Evolutionary conservation across 2,797 vertebrate genomes (phyloP).

Genomic region (Numenius phaeopus): DNA sequence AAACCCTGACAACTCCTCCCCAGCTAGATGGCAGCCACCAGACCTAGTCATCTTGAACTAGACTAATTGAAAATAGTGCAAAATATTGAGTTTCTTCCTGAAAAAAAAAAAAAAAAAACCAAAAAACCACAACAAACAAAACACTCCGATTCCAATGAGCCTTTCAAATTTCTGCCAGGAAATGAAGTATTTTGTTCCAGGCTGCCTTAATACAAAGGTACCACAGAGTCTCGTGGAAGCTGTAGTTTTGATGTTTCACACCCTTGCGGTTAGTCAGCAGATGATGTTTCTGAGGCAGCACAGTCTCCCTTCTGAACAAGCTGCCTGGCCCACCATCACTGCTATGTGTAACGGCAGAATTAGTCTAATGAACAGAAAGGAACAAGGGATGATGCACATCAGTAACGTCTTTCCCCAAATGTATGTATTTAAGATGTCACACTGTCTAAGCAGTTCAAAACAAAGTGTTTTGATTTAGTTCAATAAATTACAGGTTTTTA

Average conservation of each 20-base stretch:
- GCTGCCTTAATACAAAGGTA: neutral
- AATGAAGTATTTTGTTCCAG: neutral
- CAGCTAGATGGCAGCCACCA: neutral
- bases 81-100: neutral
- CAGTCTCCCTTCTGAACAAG: neutral
- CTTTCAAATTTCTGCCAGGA: neutral
- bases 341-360: accelerated
- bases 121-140: neutral
- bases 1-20: neutral
- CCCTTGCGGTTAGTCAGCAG: neutral
- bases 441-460: neutral
- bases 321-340: neutral
- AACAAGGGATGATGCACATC: accelerated
- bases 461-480: neutral
- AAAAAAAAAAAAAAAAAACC: neutral
- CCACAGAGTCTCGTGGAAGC: accelerated
- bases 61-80: neutral
- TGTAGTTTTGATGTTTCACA: neutral
- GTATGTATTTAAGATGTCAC: neutral
- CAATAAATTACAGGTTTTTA: neutral
- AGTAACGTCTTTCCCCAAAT: neutral
- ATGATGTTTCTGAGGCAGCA: neutral
- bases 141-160: accelerated
- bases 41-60: neutral
- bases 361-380: neutral